A percentile compares a stretch with the other conserved stretches of the same genome.
Evolutionary conservation across 2,797 vertebrate species (phyloP).

Genomic region (Crenuchus spilurus): DNA sequence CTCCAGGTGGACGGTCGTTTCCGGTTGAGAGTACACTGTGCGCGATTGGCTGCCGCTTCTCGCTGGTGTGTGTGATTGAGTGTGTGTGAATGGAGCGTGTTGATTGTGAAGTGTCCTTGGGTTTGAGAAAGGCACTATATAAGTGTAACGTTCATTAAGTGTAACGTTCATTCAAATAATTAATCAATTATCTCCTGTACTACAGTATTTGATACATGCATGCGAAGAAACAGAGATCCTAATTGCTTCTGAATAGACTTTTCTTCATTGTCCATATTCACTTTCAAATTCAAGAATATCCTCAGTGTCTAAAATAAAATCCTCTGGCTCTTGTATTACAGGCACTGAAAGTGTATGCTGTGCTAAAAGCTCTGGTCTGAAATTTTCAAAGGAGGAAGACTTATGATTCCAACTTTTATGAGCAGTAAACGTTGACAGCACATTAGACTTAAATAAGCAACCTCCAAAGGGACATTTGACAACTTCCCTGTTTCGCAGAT

Average conservation of each 20-base stretch:
- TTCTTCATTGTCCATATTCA: slow-evolving; percentile 1
- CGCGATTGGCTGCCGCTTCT: too few relatives aligned
- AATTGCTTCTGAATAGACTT: slow-evolving; percentile 21
- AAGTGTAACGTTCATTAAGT: too few relatives aligned
- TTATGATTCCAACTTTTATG: slow-evolving; percentile 44
- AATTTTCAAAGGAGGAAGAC: slow-evolving; percentile 31
- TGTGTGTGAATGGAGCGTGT: too few relatives aligned
- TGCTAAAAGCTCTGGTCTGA: slow-evolving; percentile 36
- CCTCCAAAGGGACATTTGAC: slow-evolving; percentile 43
- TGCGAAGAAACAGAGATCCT: slow-evolving; percentile 36
- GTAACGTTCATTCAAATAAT: slow-evolving; percentile 28
- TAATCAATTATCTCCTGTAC: slow-evolving; percentile 40
- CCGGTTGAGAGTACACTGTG: too few relatives aligned
- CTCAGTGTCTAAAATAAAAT: slow-evolving; percentile 10
- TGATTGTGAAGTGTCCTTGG: too few relatives aligned
- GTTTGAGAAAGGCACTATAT: too few relatives aligned
- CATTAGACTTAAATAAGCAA: slow-evolving; percentile 38
- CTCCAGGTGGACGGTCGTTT: too few relatives aligned
- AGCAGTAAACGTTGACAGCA: slow-evolving; percentile 45
- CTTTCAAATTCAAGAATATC: not conserved
- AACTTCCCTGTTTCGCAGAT: slow-evolving; percentile 38
- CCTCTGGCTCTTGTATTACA: not conserved
- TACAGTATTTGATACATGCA: slow-evolving; percentile 41
- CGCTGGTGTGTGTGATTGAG: too few relatives aligned
- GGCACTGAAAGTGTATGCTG: slow-evolving; percentile 1